Base-by-base conservation (phyloP, 1,140 invertebrate genomes). In the Calliphora vicina region DNA sequence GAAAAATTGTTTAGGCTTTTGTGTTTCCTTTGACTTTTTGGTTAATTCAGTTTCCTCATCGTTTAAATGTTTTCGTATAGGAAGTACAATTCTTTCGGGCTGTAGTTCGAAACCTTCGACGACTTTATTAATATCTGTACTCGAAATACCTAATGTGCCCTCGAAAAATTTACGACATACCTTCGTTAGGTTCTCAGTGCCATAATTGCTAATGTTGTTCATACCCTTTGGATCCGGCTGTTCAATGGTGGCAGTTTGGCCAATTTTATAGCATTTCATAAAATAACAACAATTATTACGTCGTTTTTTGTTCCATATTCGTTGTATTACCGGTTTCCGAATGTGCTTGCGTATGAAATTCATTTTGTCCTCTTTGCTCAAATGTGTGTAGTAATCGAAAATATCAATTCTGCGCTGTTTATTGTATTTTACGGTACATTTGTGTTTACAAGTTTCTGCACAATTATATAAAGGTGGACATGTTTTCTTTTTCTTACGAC, bases 401-500 rank as follows among this genome's bases (percentile, higher is more conserved):
- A 83, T 72, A 12, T 57, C 67, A 25, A 26, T 26, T 0, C 83
- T 17, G 15, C 81, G 83, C 13, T 81, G 26, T 17, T 74, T 15
- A 42, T 67, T 29, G 23, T 81, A 73, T 45, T 74, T 81, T 45
- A 5, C 13, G 1, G 8, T 1, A 23, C 83, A 83, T 45, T 83
- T 43, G 15, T 83, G 80, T 74, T 74, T 83, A n/a, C 83, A 83
- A n/a, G 80, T 81, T 5, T 23, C 61, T 5, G 6, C 10, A 26
- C 83, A 83, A 50, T 50, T 17, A 9, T 43, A 26, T 45, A 50
- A 27, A 6, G 71, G 82, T 72, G 71, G 20, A 12, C 15, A n/a
- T n/a, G n/a, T 26, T 72, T 72, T 72, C 71, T 12, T 72, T 15
- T 9, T 25, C 25, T 23, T 72, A 35, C 10, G 10, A 1, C 10